Conservation (phyloP, 1,140 invertebrate genomes). For the Berghia stephanieae region DNA sequence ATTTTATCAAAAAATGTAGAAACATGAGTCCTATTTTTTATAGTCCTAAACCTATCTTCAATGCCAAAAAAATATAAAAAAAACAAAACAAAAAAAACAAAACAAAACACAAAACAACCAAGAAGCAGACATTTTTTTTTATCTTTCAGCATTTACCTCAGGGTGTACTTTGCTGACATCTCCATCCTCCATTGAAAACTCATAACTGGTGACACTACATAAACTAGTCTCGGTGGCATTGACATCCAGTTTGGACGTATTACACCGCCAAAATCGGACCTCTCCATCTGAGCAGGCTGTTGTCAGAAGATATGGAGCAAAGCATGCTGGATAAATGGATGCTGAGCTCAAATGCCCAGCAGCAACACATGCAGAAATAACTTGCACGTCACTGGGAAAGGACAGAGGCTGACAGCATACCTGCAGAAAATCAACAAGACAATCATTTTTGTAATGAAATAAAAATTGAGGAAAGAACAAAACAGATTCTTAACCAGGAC, state of each 20-base stretch:
- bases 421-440: constrained; percentile 53
- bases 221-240: constrained; percentile 20
- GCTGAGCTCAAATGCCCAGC: constrained; percentile 97
- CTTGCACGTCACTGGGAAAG: constrained; percentile 88
- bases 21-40: too few species aligned
- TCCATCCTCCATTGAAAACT: constrained; percentile 51
- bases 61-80: too few species aligned
- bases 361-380: constrained; percentile 90
- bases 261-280: constrained; percentile 83
- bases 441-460: not conserved
- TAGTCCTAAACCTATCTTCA: too few species aligned
- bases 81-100: too few species aligned
- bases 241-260: constrained; percentile 54
- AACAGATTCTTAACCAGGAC: too few species aligned
- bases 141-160: not conserved
- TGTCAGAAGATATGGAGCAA: constrained; percentile 93
- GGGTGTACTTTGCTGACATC: constrained; percentile 25
- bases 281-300: constrained; percentile 75
- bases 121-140: too few species aligned
- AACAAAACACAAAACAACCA: too few species aligned
- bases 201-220: constrained; percentile 48
- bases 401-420: constrained; percentile 85
- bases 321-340: constrained; percentile 97
- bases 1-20: too few species aligned
- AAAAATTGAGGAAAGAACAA: constrained; percentile 19